Percentiles rank a stretch among this genome's conserved stretches.
Evolutionary conservation across 2,113 vertebrate genomes (phyloP).

Genomic region (Ictalurus furcatus): DNA sequence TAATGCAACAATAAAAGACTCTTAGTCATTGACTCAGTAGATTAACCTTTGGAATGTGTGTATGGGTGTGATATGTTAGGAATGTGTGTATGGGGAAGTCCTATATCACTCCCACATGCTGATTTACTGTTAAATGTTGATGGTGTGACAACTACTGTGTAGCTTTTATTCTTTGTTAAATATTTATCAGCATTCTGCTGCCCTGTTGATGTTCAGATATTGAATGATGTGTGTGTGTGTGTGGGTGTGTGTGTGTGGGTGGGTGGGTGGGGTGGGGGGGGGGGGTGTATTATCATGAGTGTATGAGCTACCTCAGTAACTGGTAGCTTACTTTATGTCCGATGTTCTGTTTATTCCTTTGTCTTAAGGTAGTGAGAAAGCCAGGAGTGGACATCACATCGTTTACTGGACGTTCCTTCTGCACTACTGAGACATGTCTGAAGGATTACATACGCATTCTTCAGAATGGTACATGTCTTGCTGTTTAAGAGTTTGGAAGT

Average conservation of each 20-base stretch:
- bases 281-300: neutral
- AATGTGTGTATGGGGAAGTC: neutral
- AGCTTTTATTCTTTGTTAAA: neutral
- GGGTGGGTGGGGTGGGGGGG: too few relatives aligned
- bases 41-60: slow-evolving; percentile 21
- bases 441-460: neutral
- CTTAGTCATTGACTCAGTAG: neutral
- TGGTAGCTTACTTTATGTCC: neutral
- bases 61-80: neutral
- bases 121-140: neutral
- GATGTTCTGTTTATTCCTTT: neutral
- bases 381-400: neutral
- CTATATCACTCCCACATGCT: neutral
- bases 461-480: slow-evolving; percentile 19
- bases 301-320: neutral
- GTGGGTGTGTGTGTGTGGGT: neutral
- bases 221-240: neutral
- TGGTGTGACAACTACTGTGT: neutral
- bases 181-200: neutral
- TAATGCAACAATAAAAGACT: neutral
- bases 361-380: neutral
- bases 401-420: neutral
- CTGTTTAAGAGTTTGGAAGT: neutral
- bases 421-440: neutral
- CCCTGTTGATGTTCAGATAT: neutral